Percentiles rank a stretch among this genome's conserved stretches.
These are phyloP conservation scores for Osmoderma eremita DNA, from an alignment of 2,888 invertebrate genomes.

Conservation along the genomic window DNA sequence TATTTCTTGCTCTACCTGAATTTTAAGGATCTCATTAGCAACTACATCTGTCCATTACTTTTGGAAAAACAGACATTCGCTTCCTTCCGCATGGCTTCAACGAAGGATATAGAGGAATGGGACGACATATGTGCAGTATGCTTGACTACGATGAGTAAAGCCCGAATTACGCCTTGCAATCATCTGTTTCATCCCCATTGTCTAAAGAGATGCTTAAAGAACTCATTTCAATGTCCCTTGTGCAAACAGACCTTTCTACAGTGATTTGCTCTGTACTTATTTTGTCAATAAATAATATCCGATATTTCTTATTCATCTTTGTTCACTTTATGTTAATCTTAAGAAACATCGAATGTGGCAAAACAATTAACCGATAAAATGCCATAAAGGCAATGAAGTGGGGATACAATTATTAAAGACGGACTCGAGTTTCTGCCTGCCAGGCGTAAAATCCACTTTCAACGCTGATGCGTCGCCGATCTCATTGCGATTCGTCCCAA, in stretches of 20 bases:
- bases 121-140: slow-evolving; percentile 85
- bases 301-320: too few species aligned
- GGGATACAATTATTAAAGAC: too few species aligned
- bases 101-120: slow-evolving; percentile 72
- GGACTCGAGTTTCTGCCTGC: too few species aligned
- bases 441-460: too few species aligned
- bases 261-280: slow-evolving; percentile 8
- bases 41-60: slow-evolving; percentile 55
- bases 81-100: slow-evolving; percentile 67
- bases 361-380: too few species aligned
- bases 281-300: slow-evolving; percentile 1
- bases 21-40: slow-evolving; percentile 58
- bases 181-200: slow-evolving; percentile 84
- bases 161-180: slow-evolving; percentile 80
- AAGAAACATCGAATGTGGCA: too few species aligned
- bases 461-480: too few species aligned
- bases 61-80: slow-evolving; percentile 56
- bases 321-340: too few species aligned
- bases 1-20: slow-evolving; percentile 60
- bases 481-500: too few species aligned
- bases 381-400: too few species aligned
- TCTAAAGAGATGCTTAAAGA: slow-evolving; percentile 75
- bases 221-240: slow-evolving; percentile 77
- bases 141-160: slow-evolving; percentile 74
- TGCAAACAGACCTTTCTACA: slow-evolving; percentile 68